These are phyloP conservation scores for Lota lota DNA, from an alignment of 2,113 vertebrate species.

Conservation along the genomic window DNA sequence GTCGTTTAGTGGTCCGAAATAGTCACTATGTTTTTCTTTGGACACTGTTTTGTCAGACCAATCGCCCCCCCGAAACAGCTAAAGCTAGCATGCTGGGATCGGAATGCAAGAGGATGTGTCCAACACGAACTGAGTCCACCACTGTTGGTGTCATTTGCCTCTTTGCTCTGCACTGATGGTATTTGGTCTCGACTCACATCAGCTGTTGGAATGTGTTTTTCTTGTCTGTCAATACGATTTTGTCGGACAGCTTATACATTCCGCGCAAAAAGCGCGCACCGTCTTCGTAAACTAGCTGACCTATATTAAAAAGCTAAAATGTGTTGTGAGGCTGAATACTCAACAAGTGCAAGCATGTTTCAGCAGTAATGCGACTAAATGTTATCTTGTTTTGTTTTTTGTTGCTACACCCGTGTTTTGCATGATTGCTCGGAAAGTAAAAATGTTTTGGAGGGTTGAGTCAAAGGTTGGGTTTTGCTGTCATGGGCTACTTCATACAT, in stretches of 20 bases:
- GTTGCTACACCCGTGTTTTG: not conserved
- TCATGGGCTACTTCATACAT: too few species aligned
- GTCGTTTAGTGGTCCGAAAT: conserved; percentile 7
- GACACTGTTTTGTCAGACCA: conserved; percentile 29
- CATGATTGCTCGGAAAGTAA: not conserved
- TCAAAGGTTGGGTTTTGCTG: too few species aligned
- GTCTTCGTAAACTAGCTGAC: conserved; percentile 10
- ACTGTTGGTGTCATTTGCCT: conserved; percentile 46
- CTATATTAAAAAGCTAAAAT: conserved; percentile 13
- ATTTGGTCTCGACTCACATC: conserved; percentile 51
- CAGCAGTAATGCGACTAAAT: conserved; percentile 18
- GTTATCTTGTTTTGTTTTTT: not conserved
- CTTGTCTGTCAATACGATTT: conserved; percentile 59
- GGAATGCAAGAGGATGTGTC: conserved; percentile 56
- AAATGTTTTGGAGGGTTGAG: too few species aligned
- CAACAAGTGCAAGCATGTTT: conserved; percentile 66
- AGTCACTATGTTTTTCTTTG: conserved; percentile 14
- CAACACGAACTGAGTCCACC: conserved; percentile 1
- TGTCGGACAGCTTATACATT: conserved; percentile 52
- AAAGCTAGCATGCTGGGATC: conserved; percentile 59
- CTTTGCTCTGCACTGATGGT: conserved; percentile 47
- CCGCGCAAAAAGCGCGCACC: conserved; percentile 27
- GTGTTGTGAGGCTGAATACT: conserved; percentile 43
- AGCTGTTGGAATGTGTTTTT: conserved; percentile 71
- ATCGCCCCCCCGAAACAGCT: conserved; percentile 38